Percentiles rank a stretch among this genome's conserved stretches.
These are phyloP conservation scores for Drosophila micromelanica DNA, from an alignment of 1,140 invertebrate species.

Conservation along the genomic window DNA sequence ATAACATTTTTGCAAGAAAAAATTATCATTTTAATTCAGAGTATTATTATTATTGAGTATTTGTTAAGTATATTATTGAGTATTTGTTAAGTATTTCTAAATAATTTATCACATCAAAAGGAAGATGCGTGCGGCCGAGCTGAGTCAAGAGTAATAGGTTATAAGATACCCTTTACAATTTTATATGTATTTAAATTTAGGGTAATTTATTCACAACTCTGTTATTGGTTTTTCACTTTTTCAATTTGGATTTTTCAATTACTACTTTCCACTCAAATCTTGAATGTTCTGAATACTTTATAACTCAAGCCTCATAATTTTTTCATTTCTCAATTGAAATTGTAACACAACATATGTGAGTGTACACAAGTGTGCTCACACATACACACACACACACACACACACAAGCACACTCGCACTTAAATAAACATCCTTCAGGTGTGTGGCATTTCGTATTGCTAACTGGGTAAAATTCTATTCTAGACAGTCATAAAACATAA, in stretches of 20 bases:
- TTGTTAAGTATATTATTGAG: background rate
- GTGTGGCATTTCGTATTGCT: conserved; percentile 8
- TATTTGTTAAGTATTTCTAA: no score
- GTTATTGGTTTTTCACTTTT: no score
- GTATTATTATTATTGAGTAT: background rate
- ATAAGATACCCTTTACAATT: background rate
- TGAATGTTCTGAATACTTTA: background rate
- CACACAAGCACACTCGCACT: background rate
- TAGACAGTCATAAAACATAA: conserved; percentile 71
- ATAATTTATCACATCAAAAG: background rate
- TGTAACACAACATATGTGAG: background rate
- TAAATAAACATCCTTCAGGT: conserved; percentile 3
- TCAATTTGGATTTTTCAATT: no score
- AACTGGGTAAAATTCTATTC: conserved; percentile 13
- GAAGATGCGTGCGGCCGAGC: background rate
- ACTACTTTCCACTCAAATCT: background rate
- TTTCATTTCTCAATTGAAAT: conserved; percentile 17
- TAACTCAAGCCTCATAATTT: conserved; percentile 18
- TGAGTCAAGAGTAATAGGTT: background rate
- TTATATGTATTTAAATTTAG: no score
- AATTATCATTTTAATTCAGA: background rate
- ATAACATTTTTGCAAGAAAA: background rate
- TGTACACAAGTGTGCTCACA: background rate
- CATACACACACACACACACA: background rate
- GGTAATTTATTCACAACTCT: no score